Base-by-base conservation (phyloP, 2,113 vertebrate genomes). In the Talpa occidentalis region DNA sequence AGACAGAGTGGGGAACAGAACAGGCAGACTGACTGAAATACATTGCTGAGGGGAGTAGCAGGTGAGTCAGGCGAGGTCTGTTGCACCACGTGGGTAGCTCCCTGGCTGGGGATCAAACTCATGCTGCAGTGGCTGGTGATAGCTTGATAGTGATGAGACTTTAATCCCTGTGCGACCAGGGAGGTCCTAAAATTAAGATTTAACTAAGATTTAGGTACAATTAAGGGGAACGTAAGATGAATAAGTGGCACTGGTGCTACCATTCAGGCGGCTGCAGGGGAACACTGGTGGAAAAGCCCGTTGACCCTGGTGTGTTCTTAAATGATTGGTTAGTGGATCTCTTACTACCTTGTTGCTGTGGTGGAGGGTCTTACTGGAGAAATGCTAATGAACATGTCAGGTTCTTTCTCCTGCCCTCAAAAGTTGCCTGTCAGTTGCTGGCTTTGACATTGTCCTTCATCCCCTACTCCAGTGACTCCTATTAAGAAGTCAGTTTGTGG, bases 401-500 rank as follows among this genome's bases (percentile, higher is more conserved):
- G 81, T 81, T 95, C 93, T 97, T 94, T 96, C 70, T 81, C 35
- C 47, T 26, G n/a, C 37, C 94, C 8, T 95, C 86, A 93, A 78
- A 86, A 86, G 59, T 94, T 91, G 64, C 72, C 79, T 96, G 70
- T 73, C 78, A 76, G 74, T 42, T 54, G 66, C 93, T 59, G 89
- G 84, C 60, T 72, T 91, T 98, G 95, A 94, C 91, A 91, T 73
- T 62, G 10, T 93, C 92, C 92, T 72, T 47, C 14, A 17, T 24
- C 16, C 16, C 14, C 44, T 72, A 35, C 74, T 35, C 35, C 49
- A 93, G 1, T 37, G 59, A 30, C 47, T 91, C 37, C 30, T 54
- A 91, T 97, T 97, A 96, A 96, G 83, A 73, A 92, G 66, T 93
- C 35, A 89, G 83, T 88, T 95, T 85, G 37, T 94, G 94, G 97